Conservation (phyloP, 2,797 vertebrate species). For the Peromyscus eremicus region DNA sequence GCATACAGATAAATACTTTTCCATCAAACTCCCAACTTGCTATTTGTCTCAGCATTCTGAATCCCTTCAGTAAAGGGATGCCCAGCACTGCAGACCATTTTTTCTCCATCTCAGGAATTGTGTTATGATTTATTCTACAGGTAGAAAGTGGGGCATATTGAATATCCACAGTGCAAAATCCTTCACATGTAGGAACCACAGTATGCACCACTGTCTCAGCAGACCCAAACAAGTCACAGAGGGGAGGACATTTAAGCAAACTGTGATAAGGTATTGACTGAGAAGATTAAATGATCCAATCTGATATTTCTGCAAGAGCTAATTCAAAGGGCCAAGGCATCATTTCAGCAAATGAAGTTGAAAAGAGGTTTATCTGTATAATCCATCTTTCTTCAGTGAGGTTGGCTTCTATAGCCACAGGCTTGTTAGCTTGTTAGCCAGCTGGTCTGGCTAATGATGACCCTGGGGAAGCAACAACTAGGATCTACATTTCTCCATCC, state of each 20-base stretch:
- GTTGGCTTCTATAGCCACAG: slow-evolving; percentile 68
- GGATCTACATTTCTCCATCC: slow-evolving; percentile 38
- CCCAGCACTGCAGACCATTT: not conserved
- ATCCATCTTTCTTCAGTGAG: slow-evolving; percentile 63
- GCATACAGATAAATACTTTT: not conserved
- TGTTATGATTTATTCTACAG: slow-evolving; percentile 11
- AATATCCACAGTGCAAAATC: slow-evolving; percentile 8
- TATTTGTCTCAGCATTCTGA: slow-evolving; percentile 17
- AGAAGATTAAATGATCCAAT: slow-evolving; percentile 70
- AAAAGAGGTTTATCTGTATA: slow-evolving; percentile 76
- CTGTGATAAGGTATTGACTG: slow-evolving; percentile 60
- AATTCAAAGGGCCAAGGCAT: slow-evolving; percentile 60
- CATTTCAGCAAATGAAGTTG: slow-evolving; percentile 52
- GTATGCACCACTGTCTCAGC: slow-evolving; percentile 69
- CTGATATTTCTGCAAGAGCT: slow-evolving; percentile 64
- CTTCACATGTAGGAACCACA: slow-evolving; percentile 37
- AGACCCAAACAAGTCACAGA: slow-evolving; percentile 72
- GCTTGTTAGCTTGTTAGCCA: slow-evolving; percentile 41
- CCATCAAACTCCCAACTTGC: not conserved
- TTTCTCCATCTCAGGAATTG: slow-evolving; percentile 27
- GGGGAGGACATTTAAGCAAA: slow-evolving; percentile 75
- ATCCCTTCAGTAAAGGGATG: not conserved
- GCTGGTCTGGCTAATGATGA: slow-evolving; percentile 73
- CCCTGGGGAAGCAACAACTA: slow-evolving; percentile 53
- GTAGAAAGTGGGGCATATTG: not conserved